Evolutionary conservation across 2,797 vertebrate genomes (phyloP).

Genomic region (Aphelocoma californica): DNA sequence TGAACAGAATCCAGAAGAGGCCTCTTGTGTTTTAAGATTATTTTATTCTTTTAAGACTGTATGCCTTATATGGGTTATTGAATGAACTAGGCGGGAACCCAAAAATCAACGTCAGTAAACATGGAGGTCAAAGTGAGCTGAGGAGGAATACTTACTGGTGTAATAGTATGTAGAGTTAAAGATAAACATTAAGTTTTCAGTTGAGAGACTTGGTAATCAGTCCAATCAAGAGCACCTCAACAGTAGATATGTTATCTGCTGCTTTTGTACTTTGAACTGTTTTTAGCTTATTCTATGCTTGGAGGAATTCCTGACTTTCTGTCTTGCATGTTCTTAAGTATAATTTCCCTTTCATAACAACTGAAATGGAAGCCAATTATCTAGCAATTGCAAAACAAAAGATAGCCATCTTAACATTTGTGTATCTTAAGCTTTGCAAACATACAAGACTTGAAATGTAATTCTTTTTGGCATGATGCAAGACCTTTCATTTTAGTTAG

Average conservation of each 20-base stretch:
- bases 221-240: background rate
- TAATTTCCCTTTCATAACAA: constrained; percentile 1
- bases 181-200: background rate
- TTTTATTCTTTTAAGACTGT: background rate
- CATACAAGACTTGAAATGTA: background rate
- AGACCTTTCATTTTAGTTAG: background rate
- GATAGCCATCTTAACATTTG: background rate
- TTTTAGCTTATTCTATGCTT: constrained; percentile 2
- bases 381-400: constrained; percentile 18
- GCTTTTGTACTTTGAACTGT: background rate
- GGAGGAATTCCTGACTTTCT: background rate
- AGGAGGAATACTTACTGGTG: background rate
- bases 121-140: background rate
- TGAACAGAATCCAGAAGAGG: background rate
- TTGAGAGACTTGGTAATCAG: background rate
- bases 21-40: background rate
- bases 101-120: background rate
- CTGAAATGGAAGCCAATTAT: constrained; percentile 32
- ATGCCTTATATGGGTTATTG: background rate
- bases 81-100: background rate
- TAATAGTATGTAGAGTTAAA: background rate
- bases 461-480: background rate
- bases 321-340: constrained; percentile 10
- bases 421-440: constrained; percentile 27
- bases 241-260: background rate